Evolutionary conservation across 2,888 invertebrate genomes (phyloP).

Genomic region (Drosophila fungiperda): DNA sequence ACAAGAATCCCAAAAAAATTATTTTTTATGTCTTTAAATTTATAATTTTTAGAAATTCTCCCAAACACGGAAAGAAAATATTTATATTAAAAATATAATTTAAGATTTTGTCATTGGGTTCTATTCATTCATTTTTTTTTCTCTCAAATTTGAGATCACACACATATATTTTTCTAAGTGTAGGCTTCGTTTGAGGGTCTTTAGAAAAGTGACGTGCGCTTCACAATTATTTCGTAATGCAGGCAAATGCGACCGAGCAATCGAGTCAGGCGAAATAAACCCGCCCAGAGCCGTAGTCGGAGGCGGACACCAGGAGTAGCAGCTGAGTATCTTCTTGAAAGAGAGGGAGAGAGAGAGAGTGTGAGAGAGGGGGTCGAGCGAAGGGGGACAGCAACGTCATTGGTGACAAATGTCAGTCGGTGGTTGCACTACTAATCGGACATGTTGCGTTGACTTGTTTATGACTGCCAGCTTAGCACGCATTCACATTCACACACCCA

Average conservation of each 20-base stretch:
- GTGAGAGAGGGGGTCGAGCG: neutral
- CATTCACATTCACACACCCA: constrained; percentile 36
- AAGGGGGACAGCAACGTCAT: constrained; percentile 45
- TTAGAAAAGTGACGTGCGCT: constrained; percentile 80
- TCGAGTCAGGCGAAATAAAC: constrained; percentile 35
- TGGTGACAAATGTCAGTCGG: constrained; percentile 77
- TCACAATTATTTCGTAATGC: constrained; percentile 81
- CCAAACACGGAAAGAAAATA: neutral
- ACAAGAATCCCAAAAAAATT: neutral
- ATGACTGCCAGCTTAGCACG: constrained; percentile 75
- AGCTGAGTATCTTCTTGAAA: constrained; percentile 37
- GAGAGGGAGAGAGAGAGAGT: neutral
- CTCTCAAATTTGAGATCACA: neutral
- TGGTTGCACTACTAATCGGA: constrained; percentile 79
- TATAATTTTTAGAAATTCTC: neutral
- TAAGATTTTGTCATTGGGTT: neutral
- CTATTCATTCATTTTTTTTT: neutral
- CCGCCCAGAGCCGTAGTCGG: neutral
- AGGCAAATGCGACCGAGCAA: constrained; percentile 73
- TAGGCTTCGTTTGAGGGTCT: constrained; percentile 65
- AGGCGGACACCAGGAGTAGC: neutral
- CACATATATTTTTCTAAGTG: neutral
- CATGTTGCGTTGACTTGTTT: constrained; percentile 79
- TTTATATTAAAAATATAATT: neutral
- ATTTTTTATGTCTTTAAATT: neutral